phyloP scores from a whole-genome alignment of 2,113 vertebrate species.

The Sapayoa aenigma region DNA sequence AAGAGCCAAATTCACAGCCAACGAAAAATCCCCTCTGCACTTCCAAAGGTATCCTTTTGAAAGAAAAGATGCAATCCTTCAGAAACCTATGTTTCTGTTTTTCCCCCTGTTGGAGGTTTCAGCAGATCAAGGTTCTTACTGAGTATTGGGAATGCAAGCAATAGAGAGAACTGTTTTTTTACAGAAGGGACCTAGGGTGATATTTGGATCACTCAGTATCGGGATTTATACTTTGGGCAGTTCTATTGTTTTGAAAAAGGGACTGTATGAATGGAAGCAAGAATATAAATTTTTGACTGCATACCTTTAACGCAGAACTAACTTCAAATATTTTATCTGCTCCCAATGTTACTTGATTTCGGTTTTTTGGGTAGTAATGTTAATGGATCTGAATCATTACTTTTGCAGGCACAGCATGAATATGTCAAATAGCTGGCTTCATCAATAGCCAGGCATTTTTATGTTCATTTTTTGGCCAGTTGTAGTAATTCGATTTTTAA shows the following conservation, averaged over 20 bases:
- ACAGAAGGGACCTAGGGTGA: not conserved
- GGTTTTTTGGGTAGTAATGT: not conserved
- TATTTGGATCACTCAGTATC: not conserved
- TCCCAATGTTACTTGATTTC: not conserved
- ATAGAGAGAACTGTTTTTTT: not conserved
- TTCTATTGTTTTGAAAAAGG: not conserved
- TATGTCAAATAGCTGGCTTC: not conserved
- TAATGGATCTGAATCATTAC: not conserved
- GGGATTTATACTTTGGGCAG: not conserved
- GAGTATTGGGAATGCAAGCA: not conserved
- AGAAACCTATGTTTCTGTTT: not conserved
- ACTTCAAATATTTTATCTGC: not conserved
- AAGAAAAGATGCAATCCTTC: not conserved
- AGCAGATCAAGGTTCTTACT: not conserved
- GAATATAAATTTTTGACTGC: not conserved
- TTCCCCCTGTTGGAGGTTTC: not conserved
- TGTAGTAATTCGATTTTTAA: not conserved
- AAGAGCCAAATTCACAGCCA: not conserved
- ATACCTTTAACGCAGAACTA: not conserved
- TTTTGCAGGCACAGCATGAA: not conserved
- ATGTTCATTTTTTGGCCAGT: not conserved
- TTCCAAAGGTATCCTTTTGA: not conserved
- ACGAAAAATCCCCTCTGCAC: not conserved
- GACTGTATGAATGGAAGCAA: not conserved
- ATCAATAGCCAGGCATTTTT: not conserved